Percentiles rank a stretch among this genome's conserved stretches.
phyloP scores from a whole-genome alignment of 2,113 vertebrate species.

The Cryptotis parvus region DNA sequence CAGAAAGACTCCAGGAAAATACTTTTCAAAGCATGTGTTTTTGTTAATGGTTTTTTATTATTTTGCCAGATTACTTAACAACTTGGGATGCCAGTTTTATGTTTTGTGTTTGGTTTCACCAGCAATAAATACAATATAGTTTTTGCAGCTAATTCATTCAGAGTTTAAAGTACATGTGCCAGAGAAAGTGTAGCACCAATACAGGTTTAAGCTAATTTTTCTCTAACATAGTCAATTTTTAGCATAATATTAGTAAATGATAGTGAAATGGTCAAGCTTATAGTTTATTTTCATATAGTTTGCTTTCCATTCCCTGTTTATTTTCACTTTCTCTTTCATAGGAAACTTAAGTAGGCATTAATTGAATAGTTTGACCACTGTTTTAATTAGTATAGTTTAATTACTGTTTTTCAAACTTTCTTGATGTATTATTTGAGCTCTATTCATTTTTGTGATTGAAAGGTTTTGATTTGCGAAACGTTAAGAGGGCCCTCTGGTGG shows the following conservation, averaged over 20 bases:
- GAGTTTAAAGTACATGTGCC: neutral
- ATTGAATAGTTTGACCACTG: constrained; percentile 25
- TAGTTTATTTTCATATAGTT: constrained; percentile 10
- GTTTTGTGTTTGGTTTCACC: constrained; percentile 23
- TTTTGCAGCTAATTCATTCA: constrained; percentile 21
- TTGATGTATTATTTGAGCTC: neutral
- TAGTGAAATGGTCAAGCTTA: neutral
- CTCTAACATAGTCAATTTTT: neutral
- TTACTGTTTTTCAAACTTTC: constrained; percentile 25
- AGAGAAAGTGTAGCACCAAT: neutral
- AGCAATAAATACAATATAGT: neutral
- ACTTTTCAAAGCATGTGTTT: neutral
- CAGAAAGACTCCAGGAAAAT: constrained; percentile 46
- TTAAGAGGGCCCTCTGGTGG: constrained; percentile 80
- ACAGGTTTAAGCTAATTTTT: neutral
- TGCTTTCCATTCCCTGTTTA: neutral
- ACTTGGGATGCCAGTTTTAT: constrained; percentile 23
- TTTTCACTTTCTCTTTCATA: constrained; percentile 10
- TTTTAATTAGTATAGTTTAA: constrained; percentile 46
- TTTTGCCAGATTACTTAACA: neutral
- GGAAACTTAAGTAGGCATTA: constrained; percentile 46
- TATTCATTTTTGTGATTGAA: constrained; percentile 26
- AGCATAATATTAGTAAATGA: constrained; percentile 25
- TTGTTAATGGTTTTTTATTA: constrained; percentile 45
- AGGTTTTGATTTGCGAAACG: constrained; percentile 48